Evolutionary conservation across 2,888 invertebrate genomes (phyloP), one percentile per base, ranked within the genome.

Genomic region (Anorthoa munda): DNA sequence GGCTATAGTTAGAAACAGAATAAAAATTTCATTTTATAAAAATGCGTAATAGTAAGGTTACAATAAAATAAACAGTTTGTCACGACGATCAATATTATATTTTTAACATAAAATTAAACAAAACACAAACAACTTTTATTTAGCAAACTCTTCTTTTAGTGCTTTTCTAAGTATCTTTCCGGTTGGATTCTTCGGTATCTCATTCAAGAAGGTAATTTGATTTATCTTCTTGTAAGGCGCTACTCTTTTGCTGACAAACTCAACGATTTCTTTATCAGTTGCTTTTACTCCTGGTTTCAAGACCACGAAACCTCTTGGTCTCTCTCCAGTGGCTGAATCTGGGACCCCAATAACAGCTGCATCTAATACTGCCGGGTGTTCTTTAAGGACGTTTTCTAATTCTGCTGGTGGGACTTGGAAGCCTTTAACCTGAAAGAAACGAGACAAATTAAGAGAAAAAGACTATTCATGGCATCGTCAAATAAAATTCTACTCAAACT

Each of bases 381-480:
- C 96, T 75, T 98, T 97, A 1, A 98, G 89, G 5, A 98, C 88
- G 66, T 97, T 97, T 93, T 99, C 99, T 45, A 99, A 92, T 92
- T 99, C 99, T 0, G 99, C 99, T 26, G 99, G 99, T 15, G 99
- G 97, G 12, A 99, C 99, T 97, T 98, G 97, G 88, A 95, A 97
- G 2, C 96, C 97, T 92, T 97, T 97, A 0, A 98, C 98, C 95
- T 95, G 86, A 11, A 86, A 88, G 59, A 66, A 53, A 60, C 5
- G 0, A 51, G 2, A 51, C 39, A 39, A 39, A 0, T 39, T 39
- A 39, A 39, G 39, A 39, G 39, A 39, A 39, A 39, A 39, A n/a
- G n/a, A n/a, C n/a, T n/a, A n/a, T n/a, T n/a, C 17, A 12, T 46
- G 0, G 4, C 60, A 23, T 9, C 0, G n/a, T 48, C 9, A 13